Conservation (phyloP, 2,888 invertebrate genomes). For the Clostera curtula region DNA sequence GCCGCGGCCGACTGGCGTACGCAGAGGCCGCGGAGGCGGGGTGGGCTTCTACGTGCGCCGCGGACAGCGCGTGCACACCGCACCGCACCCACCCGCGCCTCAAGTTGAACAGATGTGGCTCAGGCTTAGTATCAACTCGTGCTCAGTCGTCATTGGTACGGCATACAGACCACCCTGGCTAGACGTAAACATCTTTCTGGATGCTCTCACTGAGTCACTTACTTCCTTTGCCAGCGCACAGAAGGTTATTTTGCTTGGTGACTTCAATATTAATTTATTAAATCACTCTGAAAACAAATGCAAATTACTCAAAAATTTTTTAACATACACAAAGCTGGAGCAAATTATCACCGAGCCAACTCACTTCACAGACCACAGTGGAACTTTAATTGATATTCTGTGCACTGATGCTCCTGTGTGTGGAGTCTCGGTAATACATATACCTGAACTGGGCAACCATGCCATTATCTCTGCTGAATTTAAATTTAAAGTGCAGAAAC, state of each 20-base stretch:
- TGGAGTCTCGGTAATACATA: background rate
- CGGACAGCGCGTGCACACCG: background rate
- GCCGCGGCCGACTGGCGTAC: too few species aligned
- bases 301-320: background rate
- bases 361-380: background rate
- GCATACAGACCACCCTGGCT: slow-evolving; percentile 3
- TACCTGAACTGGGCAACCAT: background rate
- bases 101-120: background rate
- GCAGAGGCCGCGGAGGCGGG: background rate
- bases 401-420: background rate
- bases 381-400: background rate
- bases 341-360: background rate
- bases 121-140: background rate
- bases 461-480: background rate
- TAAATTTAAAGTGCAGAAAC: background rate
- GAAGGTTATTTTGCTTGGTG: slow-evolving; percentile 1
- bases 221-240: background rate
- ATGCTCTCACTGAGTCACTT: background rate
- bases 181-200: background rate
- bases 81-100: background rate
- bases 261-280: slow-evolving; percentile 1
- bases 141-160: background rate
- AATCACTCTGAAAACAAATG: background rate
- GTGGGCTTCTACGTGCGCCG: background rate
- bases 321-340: background rate